Percentiles rank a stretch among this genome's conserved stretches.
phyloP scores from a whole-genome alignment of 2,113 vertebrate genomes.

The Tyrannus savana region DNA sequence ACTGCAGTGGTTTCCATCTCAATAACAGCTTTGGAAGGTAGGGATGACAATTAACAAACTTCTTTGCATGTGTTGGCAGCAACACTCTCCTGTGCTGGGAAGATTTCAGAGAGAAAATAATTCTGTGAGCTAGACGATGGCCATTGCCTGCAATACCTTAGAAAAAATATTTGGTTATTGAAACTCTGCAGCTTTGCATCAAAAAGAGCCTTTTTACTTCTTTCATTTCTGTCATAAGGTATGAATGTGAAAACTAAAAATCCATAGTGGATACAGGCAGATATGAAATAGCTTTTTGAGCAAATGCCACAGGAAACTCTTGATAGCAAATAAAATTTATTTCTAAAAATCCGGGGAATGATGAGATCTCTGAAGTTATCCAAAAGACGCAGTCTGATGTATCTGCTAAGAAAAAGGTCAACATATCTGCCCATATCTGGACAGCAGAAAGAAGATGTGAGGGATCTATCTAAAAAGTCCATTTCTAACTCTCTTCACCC shows the following conservation, averaged over 20 bases:
- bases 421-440: background rate
- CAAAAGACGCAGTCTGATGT: background rate
- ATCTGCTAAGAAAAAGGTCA: background rate
- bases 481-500: background rate
- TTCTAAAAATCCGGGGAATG: background rate
- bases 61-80: background rate
- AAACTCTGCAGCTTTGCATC: background rate
- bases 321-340: background rate
- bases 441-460: background rate
- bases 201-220: background rate
- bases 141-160: background rate
- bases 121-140: background rate
- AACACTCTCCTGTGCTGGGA: background rate
- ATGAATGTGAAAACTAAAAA: background rate
- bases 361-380: background rate
- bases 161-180: background rate
- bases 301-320: background rate
- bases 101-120: background rate
- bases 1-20: background rate
- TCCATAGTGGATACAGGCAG: background rate
- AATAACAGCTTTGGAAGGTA: conserved; percentile 21
- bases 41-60: background rate
- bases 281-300: background rate
- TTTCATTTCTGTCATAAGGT: background rate
- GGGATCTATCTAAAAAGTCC: background rate